A percentile compares a stretch with the other conserved stretches of the same genome.
These are phyloP conservation scores for Mesoligia furuncula DNA, from an alignment of 2,888 invertebrate genomes.

Conservation along the genomic window DNA sequence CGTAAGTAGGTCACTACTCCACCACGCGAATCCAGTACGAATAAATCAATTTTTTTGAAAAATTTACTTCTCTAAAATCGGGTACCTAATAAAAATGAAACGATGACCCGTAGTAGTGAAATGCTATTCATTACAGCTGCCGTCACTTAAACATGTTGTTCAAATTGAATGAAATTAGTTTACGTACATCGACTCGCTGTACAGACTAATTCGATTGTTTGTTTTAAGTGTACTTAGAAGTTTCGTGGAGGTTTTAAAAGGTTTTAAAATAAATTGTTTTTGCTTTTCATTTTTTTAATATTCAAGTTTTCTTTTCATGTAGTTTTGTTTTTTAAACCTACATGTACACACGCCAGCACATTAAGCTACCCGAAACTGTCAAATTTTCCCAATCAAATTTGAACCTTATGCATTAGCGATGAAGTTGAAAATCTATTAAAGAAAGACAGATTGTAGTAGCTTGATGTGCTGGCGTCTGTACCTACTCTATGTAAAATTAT, in stretches of 20 bases:
- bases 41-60: not conserved
- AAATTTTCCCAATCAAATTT: too few relatives aligned
- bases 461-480: too few relatives aligned
- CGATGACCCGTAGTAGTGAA: slow-evolving; percentile 14
- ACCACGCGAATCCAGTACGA: not conserved
- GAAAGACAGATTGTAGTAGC: too few relatives aligned
- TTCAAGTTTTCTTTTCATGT: too few relatives aligned
- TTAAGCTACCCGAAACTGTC: too few relatives aligned
- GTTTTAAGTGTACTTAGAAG: not conserved
- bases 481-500: too few relatives aligned
- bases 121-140: slow-evolving; percentile 20
- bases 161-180: slow-evolving; percentile 42
- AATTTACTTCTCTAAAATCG: not conserved
- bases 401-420: too few relatives aligned
- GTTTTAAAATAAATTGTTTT: not conserved
- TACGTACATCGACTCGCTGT: not conserved
- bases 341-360: too few relatives aligned
- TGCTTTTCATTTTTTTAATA: too few relatives aligned
- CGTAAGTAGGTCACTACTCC: not conserved
- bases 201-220: slow-evolving; percentile 35
- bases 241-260: not conserved
- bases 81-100: not conserved
- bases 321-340: too few relatives aligned
- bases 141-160: slow-evolving; percentile 25
- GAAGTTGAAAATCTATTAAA: too few relatives aligned